Conservation (phyloP, 2,797 vertebrate species). For the Coregonus ussuriensis region DNA sequence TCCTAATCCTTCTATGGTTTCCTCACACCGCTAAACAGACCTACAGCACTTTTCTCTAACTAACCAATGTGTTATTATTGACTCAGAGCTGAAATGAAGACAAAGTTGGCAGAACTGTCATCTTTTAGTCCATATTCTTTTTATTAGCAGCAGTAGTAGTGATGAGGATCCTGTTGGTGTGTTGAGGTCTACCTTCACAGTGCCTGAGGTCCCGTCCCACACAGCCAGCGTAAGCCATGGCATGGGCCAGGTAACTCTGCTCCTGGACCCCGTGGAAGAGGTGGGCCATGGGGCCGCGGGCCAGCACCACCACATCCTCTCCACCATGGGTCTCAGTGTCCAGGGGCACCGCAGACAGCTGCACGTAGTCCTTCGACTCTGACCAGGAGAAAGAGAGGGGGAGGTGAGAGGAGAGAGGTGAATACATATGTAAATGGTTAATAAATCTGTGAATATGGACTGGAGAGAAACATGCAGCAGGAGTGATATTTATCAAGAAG, state of each 20-base stretch:
- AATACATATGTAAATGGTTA: not conserved
- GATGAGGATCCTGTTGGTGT: not conserved
- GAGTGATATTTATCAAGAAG: not conserved
- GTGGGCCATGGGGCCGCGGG: conserved; percentile 82
- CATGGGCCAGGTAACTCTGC: conserved; percentile 79
- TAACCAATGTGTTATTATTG: not conserved
- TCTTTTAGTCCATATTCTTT: not conserved
- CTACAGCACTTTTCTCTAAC: not conserved
- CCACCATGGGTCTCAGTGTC: conserved; percentile 75
- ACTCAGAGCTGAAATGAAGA: not conserved
- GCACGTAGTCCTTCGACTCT: conserved; percentile 72
- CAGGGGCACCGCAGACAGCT: conserved; percentile 70
- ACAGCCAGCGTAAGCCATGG: conserved; percentile 78
- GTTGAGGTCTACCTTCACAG: conserved; percentile 50
- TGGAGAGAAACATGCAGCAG: no score
- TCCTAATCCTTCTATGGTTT: conserved; percentile 7
- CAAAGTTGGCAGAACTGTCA: not conserved
- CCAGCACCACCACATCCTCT: conserved; percentile 78
- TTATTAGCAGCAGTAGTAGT: not conserved
- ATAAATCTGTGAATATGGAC: not conserved
- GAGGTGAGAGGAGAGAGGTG: not conserved
- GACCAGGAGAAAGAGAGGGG: not conserved
- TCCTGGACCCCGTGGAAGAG: conserved; percentile 80
- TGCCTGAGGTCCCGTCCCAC: conserved; percentile 73
- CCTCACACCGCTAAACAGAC: not conserved